Base-by-base conservation (phyloP, 2,888 invertebrate species). In the Dicranocentrus wangi region DNA sequence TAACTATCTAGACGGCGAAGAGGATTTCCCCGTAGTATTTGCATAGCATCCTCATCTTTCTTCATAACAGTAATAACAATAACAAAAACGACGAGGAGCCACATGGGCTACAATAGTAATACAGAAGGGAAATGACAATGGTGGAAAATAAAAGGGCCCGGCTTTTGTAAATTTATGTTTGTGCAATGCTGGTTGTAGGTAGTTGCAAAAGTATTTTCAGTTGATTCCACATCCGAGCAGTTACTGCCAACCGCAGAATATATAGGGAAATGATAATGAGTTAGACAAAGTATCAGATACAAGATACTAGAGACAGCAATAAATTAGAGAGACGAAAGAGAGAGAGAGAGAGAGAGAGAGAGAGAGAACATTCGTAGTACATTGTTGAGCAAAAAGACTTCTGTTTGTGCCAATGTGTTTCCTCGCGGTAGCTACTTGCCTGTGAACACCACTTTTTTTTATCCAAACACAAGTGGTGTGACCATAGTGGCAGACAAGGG, bases 231-330 rank as follows among this genome's bases (percentile, higher is more conserved):
- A n/a, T n/a, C 13, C 21, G 27, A 19, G 63, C 21, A 21, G 55
- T 55, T 55, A 23, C 7, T 55, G 55, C 55, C 55, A 60, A 27
- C 27, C 43, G 69, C 55, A 70, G 23, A 47, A 60, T 60, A 66
- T 42, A 47, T 51, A 51, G 61, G 51, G 69, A 58, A 78, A 72
- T 79, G 66, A 72, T 79, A 72, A 78, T 78, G 78, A 78, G 71
- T 58, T 78, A 55, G 71, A 43, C 51, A 65, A 55, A 72, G 72
- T 72, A 66, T 65, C 25, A 72, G 79, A 71, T 79, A 58, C 66
- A 66, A 65, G 79, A 79, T 71, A 71, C 71, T 17, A 66, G 28
- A 78, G 71, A 71, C 65, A 66, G 72, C 51, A 63, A 79, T 79
- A 79, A 79, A 79, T 79, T 79, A 72, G 55, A 47, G 15, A 27